These are phyloP conservation scores for Diabrotica undecimpunctata DNA, from an alignment of 1,140 invertebrate species.

Conservation along the genomic window DNA sequence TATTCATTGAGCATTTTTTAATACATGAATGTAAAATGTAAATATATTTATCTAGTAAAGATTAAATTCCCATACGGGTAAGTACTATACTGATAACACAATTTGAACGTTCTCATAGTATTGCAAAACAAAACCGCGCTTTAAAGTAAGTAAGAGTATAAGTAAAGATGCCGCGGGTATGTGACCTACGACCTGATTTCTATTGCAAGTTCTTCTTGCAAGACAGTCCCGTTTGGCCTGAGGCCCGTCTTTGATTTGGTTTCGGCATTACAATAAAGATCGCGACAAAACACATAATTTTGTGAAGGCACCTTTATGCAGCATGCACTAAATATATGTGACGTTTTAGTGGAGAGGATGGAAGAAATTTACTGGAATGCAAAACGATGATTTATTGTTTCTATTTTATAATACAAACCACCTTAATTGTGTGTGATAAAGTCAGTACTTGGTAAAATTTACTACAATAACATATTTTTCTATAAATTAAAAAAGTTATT, in stretches of 20 bases:
- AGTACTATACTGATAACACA: constrained; percentile 2
- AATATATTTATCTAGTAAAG: no score
- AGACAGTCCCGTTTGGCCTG: constrained; percentile 32
- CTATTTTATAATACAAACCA: no score
- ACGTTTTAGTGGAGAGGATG: no score
- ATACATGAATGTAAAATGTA: no score
- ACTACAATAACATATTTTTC: no score
- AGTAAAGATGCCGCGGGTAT: constrained; percentile 29
- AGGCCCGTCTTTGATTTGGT: constrained; percentile 18
- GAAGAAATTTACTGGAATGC: no score
- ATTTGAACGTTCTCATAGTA: constrained; percentile 22
- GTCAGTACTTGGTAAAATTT: no score
- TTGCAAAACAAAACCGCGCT: constrained; percentile 17
- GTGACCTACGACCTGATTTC: constrained; percentile 36
- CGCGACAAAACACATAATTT: not conserved
- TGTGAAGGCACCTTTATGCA: constrained; percentile 10
- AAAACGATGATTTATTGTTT: no score
- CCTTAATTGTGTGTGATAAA: no score
- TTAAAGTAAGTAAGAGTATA: constrained; percentile 15
- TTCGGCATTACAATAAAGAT: constrained; percentile 16
- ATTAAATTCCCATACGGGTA: not conserved
- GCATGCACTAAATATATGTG: no score
- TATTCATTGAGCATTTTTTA: no score
- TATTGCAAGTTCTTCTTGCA: constrained; percentile 24
- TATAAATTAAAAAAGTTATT: no score